Evolutionary conservation across 2,113 vertebrate species (phyloP).

Genomic region (Plecturocebus donacophilus): DNA sequence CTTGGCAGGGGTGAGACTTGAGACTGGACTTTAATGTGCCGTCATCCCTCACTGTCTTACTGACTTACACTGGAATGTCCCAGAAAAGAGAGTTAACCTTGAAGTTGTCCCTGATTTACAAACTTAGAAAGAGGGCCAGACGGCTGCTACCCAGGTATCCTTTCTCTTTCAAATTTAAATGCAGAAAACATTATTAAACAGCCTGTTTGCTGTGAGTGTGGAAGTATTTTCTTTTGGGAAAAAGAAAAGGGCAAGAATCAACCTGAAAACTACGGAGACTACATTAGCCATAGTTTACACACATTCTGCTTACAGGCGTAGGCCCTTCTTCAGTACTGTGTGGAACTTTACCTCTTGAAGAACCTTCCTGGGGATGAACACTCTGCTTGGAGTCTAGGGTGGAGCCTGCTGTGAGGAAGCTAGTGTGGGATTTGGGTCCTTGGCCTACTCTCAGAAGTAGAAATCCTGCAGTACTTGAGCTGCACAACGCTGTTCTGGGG

Average conservation of each 20-base stretch:
- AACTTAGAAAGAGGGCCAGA: neutral
- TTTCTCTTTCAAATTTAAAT: neutral
- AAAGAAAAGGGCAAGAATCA: neutral
- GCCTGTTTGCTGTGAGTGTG: neutral
- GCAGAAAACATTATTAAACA: conserved; percentile 20
- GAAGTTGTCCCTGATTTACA: neutral
- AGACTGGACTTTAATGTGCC: neutral
- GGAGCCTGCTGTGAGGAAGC: neutral
- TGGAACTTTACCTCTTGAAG: neutral
- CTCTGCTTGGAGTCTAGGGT: neutral
- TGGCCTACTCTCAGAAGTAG: neutral
- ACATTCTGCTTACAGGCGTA: neutral
- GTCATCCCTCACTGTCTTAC: neutral
- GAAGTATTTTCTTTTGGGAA: neutral
- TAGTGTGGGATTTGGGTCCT: neutral
- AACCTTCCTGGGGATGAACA: conserved; percentile 1
- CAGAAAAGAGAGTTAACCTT: neutral
- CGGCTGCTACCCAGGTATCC: neutral
- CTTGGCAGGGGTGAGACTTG: neutral
- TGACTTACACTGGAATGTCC: neutral
- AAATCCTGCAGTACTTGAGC: neutral
- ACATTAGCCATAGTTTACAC: neutral
- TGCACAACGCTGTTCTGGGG: neutral
- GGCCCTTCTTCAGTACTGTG: conserved; percentile 52
- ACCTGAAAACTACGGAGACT: neutral